Conservation (phyloP, 2,888 invertebrate genomes). For the Atrina japonica region DNA sequence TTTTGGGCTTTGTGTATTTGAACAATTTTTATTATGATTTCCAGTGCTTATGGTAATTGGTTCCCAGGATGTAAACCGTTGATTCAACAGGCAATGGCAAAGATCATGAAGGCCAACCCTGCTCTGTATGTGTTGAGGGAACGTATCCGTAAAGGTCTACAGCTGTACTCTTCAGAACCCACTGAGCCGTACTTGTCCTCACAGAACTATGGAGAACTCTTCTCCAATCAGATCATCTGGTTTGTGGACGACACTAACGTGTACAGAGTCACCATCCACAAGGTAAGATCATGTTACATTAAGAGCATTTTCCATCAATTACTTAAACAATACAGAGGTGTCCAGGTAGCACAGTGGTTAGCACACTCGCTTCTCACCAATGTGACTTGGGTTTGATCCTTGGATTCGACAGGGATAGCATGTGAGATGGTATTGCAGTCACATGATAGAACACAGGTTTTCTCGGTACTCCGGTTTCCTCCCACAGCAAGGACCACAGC, state of each 20-base stretch:
- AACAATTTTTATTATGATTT: slow-evolving; percentile 44
- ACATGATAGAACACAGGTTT: no score
- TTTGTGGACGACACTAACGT: slow-evolving; percentile 99
- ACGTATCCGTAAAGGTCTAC: slow-evolving; percentile 98
- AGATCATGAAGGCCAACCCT: slow-evolving; percentile 99
- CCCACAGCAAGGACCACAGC: no score
- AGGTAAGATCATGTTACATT: slow-evolving; percentile 83
- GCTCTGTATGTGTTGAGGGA: slow-evolving; percentile 98
- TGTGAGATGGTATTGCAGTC: no score
- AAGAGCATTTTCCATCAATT: no score
- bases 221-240: slow-evolving; percentile 99
- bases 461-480: no score
- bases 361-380: no score
- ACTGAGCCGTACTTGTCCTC: slow-evolving; percentile 99
- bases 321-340: no score
- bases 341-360: no score
- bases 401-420: no score
- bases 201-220: slow-evolving; percentile 99
- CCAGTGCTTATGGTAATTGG: slow-evolving; percentile 98
- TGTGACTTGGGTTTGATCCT: no score
- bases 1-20: no score
- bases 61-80: slow-evolving; percentile 99
- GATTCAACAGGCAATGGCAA: slow-evolving; percentile 99
- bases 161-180: slow-evolving; percentile 98
- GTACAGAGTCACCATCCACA: slow-evolving; percentile 99